phyloP scores from a whole-genome alignment of 2,888 invertebrate genomes.

The Dolomedes plantarius region DNA sequence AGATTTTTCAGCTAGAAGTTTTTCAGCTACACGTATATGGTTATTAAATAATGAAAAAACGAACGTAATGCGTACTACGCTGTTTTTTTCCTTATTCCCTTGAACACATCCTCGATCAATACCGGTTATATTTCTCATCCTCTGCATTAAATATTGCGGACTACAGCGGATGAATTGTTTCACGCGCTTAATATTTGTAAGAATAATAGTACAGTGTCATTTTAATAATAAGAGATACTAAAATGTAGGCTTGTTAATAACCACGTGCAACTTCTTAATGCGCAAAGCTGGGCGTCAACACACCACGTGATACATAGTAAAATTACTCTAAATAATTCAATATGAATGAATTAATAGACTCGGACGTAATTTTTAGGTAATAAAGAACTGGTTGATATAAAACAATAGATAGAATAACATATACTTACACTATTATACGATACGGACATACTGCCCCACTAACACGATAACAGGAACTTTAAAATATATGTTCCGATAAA shows the following conservation, averaged over 20 bases:
- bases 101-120: constrained; percentile 23
- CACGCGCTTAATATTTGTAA: too few relatives aligned
- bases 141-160: neutral
- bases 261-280: constrained; percentile 43
- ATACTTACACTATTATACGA: constrained; percentile 62
- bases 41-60: too few relatives aligned
- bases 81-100: constrained; percentile 15
- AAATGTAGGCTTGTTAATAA: constrained; percentile 9
- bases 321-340: neutral
- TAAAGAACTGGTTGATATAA: too few relatives aligned
- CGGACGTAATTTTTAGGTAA: too few relatives aligned
- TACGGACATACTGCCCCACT: constrained; percentile 51
- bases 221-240: too few relatives aligned
- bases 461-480: constrained; percentile 38
- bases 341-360: constrained; percentile 3
- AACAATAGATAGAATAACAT: constrained; percentile 19
- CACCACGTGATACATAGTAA: constrained; percentile 49
- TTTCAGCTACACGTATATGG: too few relatives aligned
- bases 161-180: neutral
- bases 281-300: constrained; percentile 62
- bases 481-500: constrained; percentile 34
- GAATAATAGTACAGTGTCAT: too few relatives aligned
- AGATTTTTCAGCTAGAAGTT: too few relatives aligned
- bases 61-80: constrained; percentile 28
- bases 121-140: neutral